Percentiles rank a stretch among this genome's conserved stretches.
Evolutionary conservation across 2,113 vertebrate genomes (phyloP).

Genomic region (Damaliscus lunatus): DNA sequence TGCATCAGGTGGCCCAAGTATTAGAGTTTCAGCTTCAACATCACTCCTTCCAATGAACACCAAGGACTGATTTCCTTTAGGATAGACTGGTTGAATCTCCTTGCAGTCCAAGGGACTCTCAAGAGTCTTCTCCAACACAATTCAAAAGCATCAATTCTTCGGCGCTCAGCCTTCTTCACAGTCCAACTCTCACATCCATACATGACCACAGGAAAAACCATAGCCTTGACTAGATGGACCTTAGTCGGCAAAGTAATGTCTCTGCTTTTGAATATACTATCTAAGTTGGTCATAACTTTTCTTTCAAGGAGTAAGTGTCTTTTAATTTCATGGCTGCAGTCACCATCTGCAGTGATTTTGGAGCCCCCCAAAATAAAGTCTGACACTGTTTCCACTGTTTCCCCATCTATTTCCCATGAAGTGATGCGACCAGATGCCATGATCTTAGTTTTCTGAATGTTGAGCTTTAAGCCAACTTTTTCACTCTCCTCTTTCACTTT

Average conservation of each 20-base stretch:
- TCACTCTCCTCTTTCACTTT: not conserved
- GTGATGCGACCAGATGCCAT: not conserved
- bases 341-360: not conserved
- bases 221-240: not conserved
- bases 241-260: not conserved
- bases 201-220: not conserved
- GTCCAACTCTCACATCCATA: not conserved
- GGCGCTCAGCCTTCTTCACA: rapidly evolving
- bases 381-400: not conserved
- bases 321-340: not conserved
- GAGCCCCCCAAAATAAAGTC: not conserved
- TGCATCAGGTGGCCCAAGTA: not conserved
- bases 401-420: not conserved
- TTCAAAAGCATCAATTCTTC: not conserved
- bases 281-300: not conserved
- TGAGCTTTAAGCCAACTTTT: not conserved
- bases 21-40: not conserved
- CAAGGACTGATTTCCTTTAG: not conserved
- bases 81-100: not conserved
- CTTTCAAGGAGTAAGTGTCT: not conserved
- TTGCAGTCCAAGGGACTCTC: not conserved
- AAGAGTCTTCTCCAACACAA: not conserved
- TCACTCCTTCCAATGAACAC: not conserved
- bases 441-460: not conserved
- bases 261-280: not conserved